Evolutionary conservation across 2,113 vertebrate genomes (phyloP).

Genomic region (Lepus americanus): DNA sequence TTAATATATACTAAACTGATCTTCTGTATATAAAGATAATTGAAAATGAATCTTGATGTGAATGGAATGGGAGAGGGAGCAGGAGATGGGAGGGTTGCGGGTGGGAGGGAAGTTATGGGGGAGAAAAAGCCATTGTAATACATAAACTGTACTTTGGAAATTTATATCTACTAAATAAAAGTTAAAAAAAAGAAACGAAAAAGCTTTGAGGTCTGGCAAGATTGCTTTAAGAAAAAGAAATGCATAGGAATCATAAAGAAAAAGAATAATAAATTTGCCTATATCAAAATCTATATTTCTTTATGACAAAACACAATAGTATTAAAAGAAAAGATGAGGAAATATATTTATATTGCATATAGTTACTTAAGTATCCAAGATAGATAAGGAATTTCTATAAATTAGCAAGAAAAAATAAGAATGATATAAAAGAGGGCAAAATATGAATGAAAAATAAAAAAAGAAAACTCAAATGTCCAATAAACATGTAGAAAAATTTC

Average conservation of each 20-base stretch:
- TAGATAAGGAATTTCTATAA: constrained; percentile 12
- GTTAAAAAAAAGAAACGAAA: too few species aligned
- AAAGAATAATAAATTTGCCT: neutral
- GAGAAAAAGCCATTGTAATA: too few species aligned
- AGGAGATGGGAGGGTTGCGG: too few species aligned
- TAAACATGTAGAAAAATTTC: neutral
- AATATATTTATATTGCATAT: neutral
- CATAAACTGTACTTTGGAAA: too few species aligned
- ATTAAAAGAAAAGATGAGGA: neutral
- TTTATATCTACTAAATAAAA: too few species aligned
- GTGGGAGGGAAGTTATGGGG: too few species aligned
- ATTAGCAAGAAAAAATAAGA: neutral
- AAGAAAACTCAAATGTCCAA: neutral
- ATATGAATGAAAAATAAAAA: neutral
- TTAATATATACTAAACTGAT: too few species aligned
- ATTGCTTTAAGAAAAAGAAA: constrained; percentile 31
- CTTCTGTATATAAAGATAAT: too few species aligned
- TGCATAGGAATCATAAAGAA: neutral
- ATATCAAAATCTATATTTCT: neutral
- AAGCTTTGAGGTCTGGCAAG: neutral
- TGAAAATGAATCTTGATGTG: too few species aligned
- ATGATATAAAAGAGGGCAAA: neutral
- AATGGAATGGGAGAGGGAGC: too few species aligned
- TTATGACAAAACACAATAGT: neutral
- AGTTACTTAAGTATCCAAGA: neutral